Evolutionary conservation across 2,113 vertebrate genomes (phyloP).

Genomic region (Gnathonemus longibarbis): DNA sequence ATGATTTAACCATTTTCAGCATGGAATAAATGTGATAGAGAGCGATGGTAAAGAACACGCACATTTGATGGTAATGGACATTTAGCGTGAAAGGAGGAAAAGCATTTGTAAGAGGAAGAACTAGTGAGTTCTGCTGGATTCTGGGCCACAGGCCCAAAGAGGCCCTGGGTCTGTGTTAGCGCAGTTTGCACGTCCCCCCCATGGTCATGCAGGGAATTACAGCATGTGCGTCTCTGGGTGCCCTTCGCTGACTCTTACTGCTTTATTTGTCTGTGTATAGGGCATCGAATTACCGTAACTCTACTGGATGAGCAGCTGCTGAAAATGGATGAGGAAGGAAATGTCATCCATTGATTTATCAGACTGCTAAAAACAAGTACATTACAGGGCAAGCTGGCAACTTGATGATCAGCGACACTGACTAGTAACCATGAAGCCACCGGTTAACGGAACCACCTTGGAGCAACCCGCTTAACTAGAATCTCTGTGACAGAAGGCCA

Average conservation of each 20-base stretch:
- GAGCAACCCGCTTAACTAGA: background rate
- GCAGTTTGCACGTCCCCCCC: background rate
- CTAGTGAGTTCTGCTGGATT: background rate
- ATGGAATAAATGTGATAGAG: background rate
- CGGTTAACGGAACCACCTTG: background rate
- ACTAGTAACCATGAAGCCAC: background rate
- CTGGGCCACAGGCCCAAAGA: background rate
- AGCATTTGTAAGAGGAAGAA: background rate
- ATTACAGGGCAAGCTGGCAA: background rate
- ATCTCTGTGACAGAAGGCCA: background rate
- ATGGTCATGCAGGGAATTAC: background rate
- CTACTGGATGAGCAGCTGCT: background rate
- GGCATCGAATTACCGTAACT: background rate
- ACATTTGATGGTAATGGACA: background rate
- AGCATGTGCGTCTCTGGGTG: background rate
- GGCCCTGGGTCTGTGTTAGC: background rate
- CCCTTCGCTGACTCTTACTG: background rate
- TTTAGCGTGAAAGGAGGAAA: background rate
- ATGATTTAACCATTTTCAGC: background rate
- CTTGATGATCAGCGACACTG: background rate
- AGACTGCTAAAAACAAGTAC: background rate
- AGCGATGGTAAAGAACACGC: background rate
- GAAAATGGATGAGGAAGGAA: background rate
- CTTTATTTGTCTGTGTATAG: background rate
- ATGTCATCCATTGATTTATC: background rate